Base-by-base conservation (phyloP, 2,113 vertebrate genomes). In the Leucopternis melanops region DNA sequence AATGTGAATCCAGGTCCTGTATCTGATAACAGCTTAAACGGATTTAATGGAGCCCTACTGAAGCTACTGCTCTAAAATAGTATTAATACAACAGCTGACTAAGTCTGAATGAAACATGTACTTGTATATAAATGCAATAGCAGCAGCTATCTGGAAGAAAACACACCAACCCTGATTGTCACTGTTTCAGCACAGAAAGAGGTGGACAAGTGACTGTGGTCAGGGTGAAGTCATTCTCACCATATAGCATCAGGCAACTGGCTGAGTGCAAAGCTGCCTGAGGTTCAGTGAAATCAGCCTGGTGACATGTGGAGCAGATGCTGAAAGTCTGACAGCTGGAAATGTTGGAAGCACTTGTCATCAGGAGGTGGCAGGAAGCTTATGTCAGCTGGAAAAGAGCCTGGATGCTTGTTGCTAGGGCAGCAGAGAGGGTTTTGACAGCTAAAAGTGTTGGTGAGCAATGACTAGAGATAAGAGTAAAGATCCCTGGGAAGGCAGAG, bases 301-400 rank as follows among this genome's bases (percentile, higher is more conserved):
- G 73, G 78, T 91, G 81, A 95, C 89, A 87, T 38, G 78, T 50
- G 62, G 49, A 94, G 58, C 92, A 97, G 86, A 91, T 92, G 94
- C 91, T 95, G 95, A 95, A 97, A 92, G 89, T 42, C 71, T 96
- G 96, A 85, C 95, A 95, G 91, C 92, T 94, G 94, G 86, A 92
- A 91, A 91, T 26, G 84, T 55, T 97, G 89, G 91, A 89, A 84
- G 81, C 66, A 85, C 85, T 97, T 92, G 94, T 90, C 97, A 95
- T 97, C 81, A 70, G 57, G 86, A 96, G 91, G 83, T 94, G 96
- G 78, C 89, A 96, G 97, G 91, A 97, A 97, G 89, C 92, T 94
- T 90, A 87, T 92, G 95, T 94, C 96, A 96, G 92, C 91, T 96
- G 91, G 86, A 91, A 94, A 92, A 91, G 73, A 89, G 89, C 86